Conservation (phyloP, 2,888 invertebrate species). For the Melanostoma mellinum region DNA sequence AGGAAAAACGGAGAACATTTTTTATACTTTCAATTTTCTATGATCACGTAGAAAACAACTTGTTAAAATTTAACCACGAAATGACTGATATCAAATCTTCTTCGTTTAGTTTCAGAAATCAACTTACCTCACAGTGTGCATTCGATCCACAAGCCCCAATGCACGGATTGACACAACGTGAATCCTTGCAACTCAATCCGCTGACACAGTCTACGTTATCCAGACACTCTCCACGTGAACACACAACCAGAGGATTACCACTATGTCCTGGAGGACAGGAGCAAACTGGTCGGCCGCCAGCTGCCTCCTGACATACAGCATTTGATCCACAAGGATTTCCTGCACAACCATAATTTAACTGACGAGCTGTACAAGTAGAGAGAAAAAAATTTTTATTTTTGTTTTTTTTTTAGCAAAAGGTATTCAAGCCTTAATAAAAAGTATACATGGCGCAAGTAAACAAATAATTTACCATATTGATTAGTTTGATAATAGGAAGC, state of each 20-base stretch:
- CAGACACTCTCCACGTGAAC: constrained; percentile 89
- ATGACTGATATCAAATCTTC: too few relatives aligned
- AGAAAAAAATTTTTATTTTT: background rate
- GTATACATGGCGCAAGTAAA: background rate
- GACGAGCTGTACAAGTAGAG: background rate
- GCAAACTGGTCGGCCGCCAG: constrained; percentile 90
- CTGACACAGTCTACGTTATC: constrained; percentile 90
- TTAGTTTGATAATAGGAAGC: constrained; percentile 50
- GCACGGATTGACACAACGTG: constrained; percentile 91
- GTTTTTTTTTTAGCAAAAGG: background rate
- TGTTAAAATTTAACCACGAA: too few relatives aligned
- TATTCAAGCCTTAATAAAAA: background rate
- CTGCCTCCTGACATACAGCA: constrained; percentile 85
- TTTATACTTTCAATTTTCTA: too few relatives aligned
- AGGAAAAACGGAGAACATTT: background rate
- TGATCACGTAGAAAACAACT: too few relatives aligned
- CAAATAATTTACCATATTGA: constrained; percentile 26
- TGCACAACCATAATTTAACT: constrained; percentile 82
- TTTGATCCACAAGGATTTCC: constrained; percentile 87
- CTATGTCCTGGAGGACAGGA: constrained; percentile 90
- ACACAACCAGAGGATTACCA: constrained; percentile 90
- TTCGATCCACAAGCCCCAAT: constrained; percentile 88
- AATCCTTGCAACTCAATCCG: constrained; percentile 88
- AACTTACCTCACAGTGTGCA: constrained; percentile 88
- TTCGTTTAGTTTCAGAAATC: background rate